Evolutionary conservation across 2,113 vertebrate species (phyloP), one percentile per base, ranked within the genome.

Genomic region (Brachyhypopomus gauderio): DNA sequence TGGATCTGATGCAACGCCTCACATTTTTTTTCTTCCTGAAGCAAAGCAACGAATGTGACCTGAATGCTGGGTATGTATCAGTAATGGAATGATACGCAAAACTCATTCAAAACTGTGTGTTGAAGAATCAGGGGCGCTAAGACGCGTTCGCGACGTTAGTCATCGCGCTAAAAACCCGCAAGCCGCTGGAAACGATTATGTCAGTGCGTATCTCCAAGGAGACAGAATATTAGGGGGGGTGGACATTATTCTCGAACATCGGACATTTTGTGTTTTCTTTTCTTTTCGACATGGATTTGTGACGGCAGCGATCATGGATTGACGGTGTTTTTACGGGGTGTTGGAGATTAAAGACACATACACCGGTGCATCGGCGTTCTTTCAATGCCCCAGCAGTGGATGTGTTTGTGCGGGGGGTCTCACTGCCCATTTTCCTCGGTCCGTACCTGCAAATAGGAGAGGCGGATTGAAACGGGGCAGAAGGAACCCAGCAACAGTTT

Each of bases 1-100:
- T 87, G 75, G 88, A 88, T 92, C 88, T 88, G 88, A 92, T 92
- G 91, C 90, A 88, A 83, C 83, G 88, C 85, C 86, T 91, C 84
- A 86, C 88, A 80, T 90, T 85, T 82, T 86, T 92, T 48, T 48
- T 63, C 79, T 86, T 88, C 81, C 85, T 74, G 85, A 87, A 88
- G 84, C 88, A 84, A 85, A 91, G 86, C 87, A 80, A 86, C 58
- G 89, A 92, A 91, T 93, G 92, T 92, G 92, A 92, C 89, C 89
- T 90, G 91, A 91, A 93, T 92, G 89, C 92, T 88, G 87, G 88
- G 85, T 88, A 88, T 88, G 88, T 86, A 88, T 91, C 90, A 90
- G 75, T 88, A 85, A 92, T 89, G 88, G 87, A 89, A 90, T 89
- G 89, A 92, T 91, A 91, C 85, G 87, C 89, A 89, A 90, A 93